Percentiles rank a stretch among this genome's conserved stretches.
Evolutionary conservation across 2,797 vertebrate genomes (phyloP).

Genomic region (Gila robusta): DNA sequence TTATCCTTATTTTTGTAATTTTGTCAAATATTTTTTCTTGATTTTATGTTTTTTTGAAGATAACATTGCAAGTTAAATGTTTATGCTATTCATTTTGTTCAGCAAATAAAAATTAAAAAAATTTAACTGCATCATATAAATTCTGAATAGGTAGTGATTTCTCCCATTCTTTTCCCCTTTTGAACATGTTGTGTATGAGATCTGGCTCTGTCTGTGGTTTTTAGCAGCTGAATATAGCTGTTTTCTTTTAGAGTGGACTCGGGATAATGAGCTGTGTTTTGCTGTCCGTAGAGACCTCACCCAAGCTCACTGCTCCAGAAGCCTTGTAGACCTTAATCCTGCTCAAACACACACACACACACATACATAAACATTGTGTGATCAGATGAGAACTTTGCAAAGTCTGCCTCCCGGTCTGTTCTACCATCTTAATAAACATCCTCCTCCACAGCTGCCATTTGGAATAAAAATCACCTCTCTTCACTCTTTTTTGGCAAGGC

Average conservation of each 20-base stretch:
- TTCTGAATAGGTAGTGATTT: not conserved
- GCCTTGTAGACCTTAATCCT: constrained; percentile 32
- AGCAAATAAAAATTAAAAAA: no score
- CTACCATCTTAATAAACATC: constrained; percentile 53
- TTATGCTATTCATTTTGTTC: no score
- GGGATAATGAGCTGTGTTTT: constrained; percentile 71
- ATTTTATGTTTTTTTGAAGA: no score
- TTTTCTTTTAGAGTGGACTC: constrained; percentile 59
- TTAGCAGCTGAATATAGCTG: constrained; percentile 45
- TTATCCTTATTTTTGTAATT: no score
- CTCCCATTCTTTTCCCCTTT: not conserved
- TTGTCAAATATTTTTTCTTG: no score
- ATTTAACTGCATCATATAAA: no score
- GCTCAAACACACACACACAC: constrained; percentile 6
- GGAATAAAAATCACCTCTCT: constrained; percentile 60
- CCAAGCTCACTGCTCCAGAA: constrained; percentile 63
- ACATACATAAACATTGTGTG: constrained; percentile 57
- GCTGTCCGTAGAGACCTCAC: constrained; percentile 63
- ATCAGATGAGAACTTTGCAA: constrained; percentile 57
- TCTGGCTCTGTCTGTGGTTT: constrained; percentile 28
- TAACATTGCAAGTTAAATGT: no score
- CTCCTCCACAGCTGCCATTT: constrained; percentile 41
- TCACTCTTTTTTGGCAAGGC: constrained; percentile 37
- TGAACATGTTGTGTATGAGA: not conserved
- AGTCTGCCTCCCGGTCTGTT: constrained; percentile 56